phyloP scores from a whole-genome alignment of 2,888 invertebrate genomes.

The Drosophila pullipes region DNA sequence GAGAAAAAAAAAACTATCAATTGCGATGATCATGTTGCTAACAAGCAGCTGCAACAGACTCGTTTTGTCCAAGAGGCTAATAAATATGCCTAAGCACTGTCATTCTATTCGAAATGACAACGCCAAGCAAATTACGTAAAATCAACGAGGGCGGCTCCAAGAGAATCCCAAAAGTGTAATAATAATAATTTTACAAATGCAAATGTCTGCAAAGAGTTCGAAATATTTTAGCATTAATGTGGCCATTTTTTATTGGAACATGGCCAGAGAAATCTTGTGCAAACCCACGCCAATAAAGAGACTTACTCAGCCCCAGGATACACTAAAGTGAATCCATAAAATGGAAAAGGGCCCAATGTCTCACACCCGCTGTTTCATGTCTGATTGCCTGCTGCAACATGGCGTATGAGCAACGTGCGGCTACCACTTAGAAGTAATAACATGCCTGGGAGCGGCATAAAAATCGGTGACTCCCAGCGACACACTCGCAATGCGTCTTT shows the following conservation, averaged over 20 bases:
- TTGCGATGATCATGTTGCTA: conserved; percentile 63
- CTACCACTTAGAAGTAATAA: conserved; percentile 74
- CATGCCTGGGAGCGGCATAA: conserved; percentile 59
- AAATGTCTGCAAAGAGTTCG: background rate
- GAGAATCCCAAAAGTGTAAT: background rate
- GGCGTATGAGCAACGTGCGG: conserved; percentile 65
- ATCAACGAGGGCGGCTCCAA: conserved; percentile 42
- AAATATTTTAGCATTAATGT: background rate
- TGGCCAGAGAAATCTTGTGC: conserved; percentile 3
- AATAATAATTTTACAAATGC: background rate
- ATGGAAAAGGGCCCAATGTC: conserved; percentile 22
- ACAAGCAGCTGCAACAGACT: conserved; percentile 56
- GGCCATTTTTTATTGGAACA: background rate
- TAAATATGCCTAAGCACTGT: conserved; percentile 73
- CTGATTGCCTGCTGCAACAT: conserved; percentile 52
- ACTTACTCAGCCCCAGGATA: conserved; percentile 3
- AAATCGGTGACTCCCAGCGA: conserved; percentile 52
- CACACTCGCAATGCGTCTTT: conserved; percentile 57
- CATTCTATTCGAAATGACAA: conserved; percentile 64
- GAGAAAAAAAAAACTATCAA: conserved; percentile 52
- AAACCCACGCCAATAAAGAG: conserved; percentile 18
- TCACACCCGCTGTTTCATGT: conserved; percentile 7
- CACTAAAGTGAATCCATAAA: conserved; percentile 39
- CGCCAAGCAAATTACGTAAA: conserved; percentile 70
- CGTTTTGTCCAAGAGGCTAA: conserved; percentile 60